Base-by-base conservation (phyloP, 2,888 invertebrate genomes). In the Ophioninae sp. region DNA sequence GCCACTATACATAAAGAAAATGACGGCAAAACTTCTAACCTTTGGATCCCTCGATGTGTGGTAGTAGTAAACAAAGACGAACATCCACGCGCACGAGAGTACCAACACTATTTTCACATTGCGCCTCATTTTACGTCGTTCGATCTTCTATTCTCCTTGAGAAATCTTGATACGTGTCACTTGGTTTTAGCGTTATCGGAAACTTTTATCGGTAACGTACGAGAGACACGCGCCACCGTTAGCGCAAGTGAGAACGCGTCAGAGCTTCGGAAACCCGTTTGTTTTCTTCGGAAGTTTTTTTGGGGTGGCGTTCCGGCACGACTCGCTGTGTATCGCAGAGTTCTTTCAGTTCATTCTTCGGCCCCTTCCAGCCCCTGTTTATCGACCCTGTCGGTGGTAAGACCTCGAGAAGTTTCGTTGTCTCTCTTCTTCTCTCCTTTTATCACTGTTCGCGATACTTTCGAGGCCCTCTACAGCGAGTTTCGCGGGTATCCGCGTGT, bases 21-120 rank as follows among this genome's bases (percentile, higher is more conserved):
- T 79, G 64, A 64, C 71, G 64, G 39, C n/a, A 37, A 76, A 56
- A 67, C 23, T 6, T 81, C 92, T 90, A 92, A 94, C 95, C 94
- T 95, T 95, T 83, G 92, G 93, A 87, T 94, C 94, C 87, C 93
- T 93, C 85, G 94, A 94, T 80, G 94, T 93, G 91, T 95, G 95
- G 85, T 95, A 93, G 91, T 95, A 95, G 93, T 95, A 95, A 93
- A 95, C 93, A 90, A 95, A 94, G 88, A 94, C 94, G 92, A 94
- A 95, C 94, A 95, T 95, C 95, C 95, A 95, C 87, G 94, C 94
- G 92, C 94, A 94, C 87, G 94, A 95, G 89, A 95, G 94, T 85
- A 95, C 92, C 87, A 95, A 92, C 89, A 95, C 93, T 90, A 95
- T 94, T 93, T 95, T 95, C 87, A 95, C 94, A 93, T 95, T 95